phyloP scores from a whole-genome alignment of 2,797 vertebrate species.

The Nyctibius grandis region DNA sequence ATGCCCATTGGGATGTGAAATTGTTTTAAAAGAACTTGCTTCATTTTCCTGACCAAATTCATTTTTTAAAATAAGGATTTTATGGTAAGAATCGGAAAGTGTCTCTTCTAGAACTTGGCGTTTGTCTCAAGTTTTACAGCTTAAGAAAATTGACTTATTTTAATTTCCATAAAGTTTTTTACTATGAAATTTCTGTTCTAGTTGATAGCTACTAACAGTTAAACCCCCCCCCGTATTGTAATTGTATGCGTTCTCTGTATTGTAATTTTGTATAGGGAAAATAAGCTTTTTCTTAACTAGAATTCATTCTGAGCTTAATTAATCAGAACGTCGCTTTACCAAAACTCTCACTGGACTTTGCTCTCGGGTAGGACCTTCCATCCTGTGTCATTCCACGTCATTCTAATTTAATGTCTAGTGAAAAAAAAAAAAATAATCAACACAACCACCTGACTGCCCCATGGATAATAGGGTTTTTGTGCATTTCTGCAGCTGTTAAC shows the following conservation, averaged over 20 bases:
- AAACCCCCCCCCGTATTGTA: neutral
- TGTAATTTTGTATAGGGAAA: constrained; percentile 52
- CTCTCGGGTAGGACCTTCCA: constrained; percentile 15
- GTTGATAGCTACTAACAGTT: neutral
- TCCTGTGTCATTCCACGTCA: neutral
- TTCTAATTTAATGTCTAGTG: neutral
- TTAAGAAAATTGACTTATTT: constrained; percentile 28
- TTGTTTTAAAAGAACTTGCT: neutral
- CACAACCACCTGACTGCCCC: neutral
- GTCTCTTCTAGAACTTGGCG: constrained; percentile 15
- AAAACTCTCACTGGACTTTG: constrained; percentile 33
- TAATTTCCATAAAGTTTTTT: constrained; percentile 6
- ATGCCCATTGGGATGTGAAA: neutral
- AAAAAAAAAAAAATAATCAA: neutral
- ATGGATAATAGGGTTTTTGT: neutral
- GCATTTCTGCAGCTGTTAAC: neutral
- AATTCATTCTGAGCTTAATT: neutral
- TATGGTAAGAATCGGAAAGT: neutral
- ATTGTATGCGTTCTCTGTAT: neutral
- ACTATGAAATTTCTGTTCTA: constrained; percentile 21
- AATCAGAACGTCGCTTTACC: constrained; percentile 39
- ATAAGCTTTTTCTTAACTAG: neutral
- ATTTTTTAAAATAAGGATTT: constrained; percentile 23
- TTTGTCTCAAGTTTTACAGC: constrained; percentile 35
- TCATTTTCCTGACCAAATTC: constrained; percentile 18